Evolutionary conservation across 2,888 invertebrate species (phyloP).

Genomic region (Pecten maximus): DNA sequence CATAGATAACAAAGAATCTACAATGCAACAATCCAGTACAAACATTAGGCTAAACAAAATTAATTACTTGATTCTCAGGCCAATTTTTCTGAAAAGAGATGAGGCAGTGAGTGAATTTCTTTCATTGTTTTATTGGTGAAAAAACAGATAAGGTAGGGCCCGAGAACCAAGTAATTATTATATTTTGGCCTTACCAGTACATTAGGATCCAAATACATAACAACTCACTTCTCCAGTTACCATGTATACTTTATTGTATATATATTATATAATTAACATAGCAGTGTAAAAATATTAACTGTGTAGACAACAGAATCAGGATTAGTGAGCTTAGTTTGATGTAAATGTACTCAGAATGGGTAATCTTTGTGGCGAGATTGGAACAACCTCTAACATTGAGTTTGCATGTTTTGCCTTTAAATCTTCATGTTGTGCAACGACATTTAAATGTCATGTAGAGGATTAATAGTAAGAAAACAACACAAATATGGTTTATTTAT

Average conservation of each 20-base stretch:
- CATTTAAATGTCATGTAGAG: background rate
- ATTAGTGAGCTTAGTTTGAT: background rate
- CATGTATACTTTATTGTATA: constrained; percentile 25
- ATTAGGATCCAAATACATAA: background rate
- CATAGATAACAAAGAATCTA: too few relatives aligned
- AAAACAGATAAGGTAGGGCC: too few relatives aligned
- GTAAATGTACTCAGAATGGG: background rate
- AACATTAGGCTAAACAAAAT: too few relatives aligned
- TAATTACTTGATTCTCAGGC: too few relatives aligned
- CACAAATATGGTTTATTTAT: background rate
- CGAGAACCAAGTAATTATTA: too few relatives aligned
- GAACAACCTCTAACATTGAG: background rate
- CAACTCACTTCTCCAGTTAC: background rate
- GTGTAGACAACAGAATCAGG: background rate
- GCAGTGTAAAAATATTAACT: background rate
- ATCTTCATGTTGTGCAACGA: background rate
- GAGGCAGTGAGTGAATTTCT: too few relatives aligned
- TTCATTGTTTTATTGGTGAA: too few relatives aligned
- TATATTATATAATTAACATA: constrained; percentile 2
- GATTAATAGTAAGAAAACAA: background rate
- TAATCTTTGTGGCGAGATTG: background rate
- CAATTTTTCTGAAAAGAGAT: too few relatives aligned
- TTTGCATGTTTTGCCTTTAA: too few relatives aligned
- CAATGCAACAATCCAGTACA: too few relatives aligned
- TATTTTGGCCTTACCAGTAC: too few relatives aligned